phyloP scores from a whole-genome alignment of 53 echinoderm and acorn worm species.

The Stichopus horrens region DNA sequence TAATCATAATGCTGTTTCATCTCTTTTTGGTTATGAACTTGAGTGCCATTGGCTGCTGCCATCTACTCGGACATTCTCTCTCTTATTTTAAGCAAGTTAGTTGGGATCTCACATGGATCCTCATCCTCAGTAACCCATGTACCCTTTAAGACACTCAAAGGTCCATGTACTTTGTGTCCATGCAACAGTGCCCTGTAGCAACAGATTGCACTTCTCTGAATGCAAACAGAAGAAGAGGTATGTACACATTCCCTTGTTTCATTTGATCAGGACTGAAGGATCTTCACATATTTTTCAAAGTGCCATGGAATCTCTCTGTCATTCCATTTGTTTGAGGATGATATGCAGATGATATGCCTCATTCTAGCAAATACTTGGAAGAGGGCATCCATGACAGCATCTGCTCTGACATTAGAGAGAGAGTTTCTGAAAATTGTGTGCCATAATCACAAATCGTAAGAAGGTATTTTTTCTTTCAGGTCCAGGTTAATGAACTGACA shows the following conservation, averaged over 20 bases:
- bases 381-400: not conserved
- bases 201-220: not conserved
- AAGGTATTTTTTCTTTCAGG: not conserved
- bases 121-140: not conserved
- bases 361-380: conserved; percentile 2
- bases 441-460: conserved; percentile 3
- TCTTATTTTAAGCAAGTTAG: not conserved
- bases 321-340: conserved; percentile 43
- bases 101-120: not conserved
- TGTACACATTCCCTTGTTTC: conserved; percentile 2
- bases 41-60: not conserved
- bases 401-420: not conserved
- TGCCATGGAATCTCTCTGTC: conserved; percentile 38
- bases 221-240: not conserved
- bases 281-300: conserved; percentile 28
- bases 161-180: not conserved
- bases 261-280: conserved; percentile 3
- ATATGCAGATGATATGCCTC: not conserved
- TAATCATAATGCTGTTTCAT: not conserved
- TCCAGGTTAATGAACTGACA: not conserved
- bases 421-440: not conserved
- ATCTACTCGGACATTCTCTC: not conserved
- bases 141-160: not conserved
- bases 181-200: not conserved
- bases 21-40: not conserved